Evolutionary conservation across 2,113 vertebrate genomes (phyloP).

Genomic region (Xiphias gladius): DNA sequence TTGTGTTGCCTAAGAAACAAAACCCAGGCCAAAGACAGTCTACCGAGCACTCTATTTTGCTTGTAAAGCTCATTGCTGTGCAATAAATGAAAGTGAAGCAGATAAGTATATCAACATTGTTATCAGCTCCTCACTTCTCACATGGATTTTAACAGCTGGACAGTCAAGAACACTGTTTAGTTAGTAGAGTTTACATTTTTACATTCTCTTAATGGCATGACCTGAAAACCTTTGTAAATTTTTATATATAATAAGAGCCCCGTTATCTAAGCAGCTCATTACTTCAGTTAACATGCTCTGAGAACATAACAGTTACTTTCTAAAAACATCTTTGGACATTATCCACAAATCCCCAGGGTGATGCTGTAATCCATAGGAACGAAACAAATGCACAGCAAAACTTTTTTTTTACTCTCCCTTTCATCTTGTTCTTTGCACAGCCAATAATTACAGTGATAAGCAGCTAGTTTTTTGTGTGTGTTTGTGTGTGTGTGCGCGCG

Average conservation of each 20-base stretch:
- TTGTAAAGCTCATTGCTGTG: background rate
- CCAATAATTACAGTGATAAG: too few relatives aligned
- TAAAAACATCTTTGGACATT: background rate
- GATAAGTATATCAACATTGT: background rate
- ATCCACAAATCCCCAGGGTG: background rate
- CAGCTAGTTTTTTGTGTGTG: too few relatives aligned
- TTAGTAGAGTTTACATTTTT: too few relatives aligned
- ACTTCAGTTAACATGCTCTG: background rate
- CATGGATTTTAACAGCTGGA: too few relatives aligned
- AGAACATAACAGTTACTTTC: background rate
- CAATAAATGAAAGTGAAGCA: background rate
- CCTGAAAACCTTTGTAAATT: too few relatives aligned
- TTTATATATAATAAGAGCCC: background rate
- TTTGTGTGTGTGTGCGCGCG: too few relatives aligned
- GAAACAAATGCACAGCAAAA: background rate
- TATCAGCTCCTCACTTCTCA: too few relatives aligned
- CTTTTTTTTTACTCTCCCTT: background rate
- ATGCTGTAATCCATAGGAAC: slow-evolving; percentile 27
- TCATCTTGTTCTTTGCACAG: too few relatives aligned
- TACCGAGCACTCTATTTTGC: background rate
- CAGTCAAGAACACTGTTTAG: too few relatives aligned
- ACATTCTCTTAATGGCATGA: too few relatives aligned
- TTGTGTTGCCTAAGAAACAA: background rate
- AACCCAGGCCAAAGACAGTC: background rate
- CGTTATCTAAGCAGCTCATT: background rate